phyloP scores from a whole-genome alignment of 2,113 vertebrate species.

The Polypterus bichir region DNA sequence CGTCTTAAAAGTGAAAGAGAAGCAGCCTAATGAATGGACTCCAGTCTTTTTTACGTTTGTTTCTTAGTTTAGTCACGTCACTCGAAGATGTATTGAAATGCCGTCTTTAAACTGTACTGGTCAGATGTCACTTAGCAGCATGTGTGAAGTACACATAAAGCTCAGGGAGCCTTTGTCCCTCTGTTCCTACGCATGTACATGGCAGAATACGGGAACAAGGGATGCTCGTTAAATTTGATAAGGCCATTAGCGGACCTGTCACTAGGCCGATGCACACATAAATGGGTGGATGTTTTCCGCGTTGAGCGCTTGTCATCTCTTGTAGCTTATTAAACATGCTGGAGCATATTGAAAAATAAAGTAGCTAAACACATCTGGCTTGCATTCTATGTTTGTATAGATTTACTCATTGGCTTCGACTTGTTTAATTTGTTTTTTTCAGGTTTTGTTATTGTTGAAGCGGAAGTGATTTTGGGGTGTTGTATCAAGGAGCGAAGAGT shows the following conservation, averaged over 20 bases:
- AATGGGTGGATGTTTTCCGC: background rate
- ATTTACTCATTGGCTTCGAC: too few species aligned
- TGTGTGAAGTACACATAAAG: background rate
- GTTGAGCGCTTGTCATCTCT: background rate
- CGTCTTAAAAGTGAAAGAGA: background rate
- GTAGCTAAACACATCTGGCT: too few species aligned
- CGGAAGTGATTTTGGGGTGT: too few species aligned
- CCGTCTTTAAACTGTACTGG: background rate
- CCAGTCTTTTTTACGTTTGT: background rate
- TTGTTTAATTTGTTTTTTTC: too few species aligned
- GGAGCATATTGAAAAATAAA: too few species aligned
- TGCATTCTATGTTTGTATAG: too few species aligned
- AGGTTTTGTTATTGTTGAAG: too few species aligned
- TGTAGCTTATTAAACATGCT: too few species aligned
- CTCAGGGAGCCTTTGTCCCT: background rate
- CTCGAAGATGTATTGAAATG: background rate
- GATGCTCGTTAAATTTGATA: constrained; percentile 2
- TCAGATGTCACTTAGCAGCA: background rate
- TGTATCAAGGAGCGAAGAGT: too few species aligned
- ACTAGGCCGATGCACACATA: background rate
- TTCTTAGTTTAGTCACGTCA: background rate
- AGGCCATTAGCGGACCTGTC: constrained; percentile 4
- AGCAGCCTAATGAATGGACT: background rate
- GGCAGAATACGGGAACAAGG: background rate
- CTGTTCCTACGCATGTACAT: constrained; percentile 1